Conservation (phyloP, 2,888 invertebrate species). For the Automeris io region DNA sequence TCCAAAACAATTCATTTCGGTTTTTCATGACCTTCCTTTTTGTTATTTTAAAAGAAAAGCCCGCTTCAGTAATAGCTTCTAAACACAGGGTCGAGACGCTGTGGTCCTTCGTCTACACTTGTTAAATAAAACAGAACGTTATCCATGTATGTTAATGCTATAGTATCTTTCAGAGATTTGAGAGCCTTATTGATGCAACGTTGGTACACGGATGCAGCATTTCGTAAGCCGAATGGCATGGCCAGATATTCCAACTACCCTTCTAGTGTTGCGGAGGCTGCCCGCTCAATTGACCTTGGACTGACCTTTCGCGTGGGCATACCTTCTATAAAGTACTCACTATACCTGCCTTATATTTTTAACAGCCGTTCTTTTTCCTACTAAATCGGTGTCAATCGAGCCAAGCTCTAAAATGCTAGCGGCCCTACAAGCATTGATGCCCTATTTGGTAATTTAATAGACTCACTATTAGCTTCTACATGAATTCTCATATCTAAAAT, state of each 20-base stretch:
- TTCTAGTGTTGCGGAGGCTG: constrained; percentile 27
- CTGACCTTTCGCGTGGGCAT: constrained; percentile 14
- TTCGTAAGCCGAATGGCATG: constrained; percentile 27
- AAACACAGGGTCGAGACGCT: constrained; percentile 18
- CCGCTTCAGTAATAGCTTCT: constrained; percentile 16
- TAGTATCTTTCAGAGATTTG: constrained; percentile 5
- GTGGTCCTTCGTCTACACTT: constrained; percentile 14
- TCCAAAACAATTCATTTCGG: constrained; percentile 23
- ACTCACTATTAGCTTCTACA: background rate
- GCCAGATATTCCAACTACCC: constrained; percentile 24
- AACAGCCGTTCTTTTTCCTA: constrained; percentile 8
- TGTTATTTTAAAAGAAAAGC: constrained; percentile 24
- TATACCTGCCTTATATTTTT: constrained; percentile 10
- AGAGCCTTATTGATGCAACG: constrained; percentile 8
- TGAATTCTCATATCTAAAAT: background rate
- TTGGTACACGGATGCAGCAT: constrained; percentile 19
- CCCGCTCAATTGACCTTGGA: constrained; percentile 21
- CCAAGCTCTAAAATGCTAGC: constrained; percentile 4
- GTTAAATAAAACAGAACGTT: constrained; percentile 23
- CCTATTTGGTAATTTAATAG: background rate
- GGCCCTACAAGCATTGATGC: background rate
- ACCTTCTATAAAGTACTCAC: constrained; percentile 12
- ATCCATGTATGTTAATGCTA: constrained; percentile 25
- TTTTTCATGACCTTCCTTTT: constrained; percentile 24
- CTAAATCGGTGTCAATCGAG: constrained; percentile 15